phyloP scores from a whole-genome alignment of 2,113 vertebrate genomes.

The Muscicapa adusta region DNA sequence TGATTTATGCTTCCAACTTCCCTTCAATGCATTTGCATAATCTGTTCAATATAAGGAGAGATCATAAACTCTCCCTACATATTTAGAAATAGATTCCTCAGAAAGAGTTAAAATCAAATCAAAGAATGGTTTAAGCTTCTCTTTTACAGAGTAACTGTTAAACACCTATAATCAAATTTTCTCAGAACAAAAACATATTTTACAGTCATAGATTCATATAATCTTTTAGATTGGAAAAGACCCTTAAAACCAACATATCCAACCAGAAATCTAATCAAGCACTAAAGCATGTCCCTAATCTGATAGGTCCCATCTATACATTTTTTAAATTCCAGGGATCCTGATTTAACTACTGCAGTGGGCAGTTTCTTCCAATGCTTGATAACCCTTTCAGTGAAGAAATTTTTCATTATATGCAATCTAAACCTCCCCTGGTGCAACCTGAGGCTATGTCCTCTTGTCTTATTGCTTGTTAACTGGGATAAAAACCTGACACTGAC shows the following conservation, averaged over 20 bases:
- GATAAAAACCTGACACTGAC: background rate
- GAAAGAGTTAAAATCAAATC: slow-evolving; percentile 64
- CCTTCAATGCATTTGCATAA: slow-evolving; percentile 80
- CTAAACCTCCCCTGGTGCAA: rapidly evolving
- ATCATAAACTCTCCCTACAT: slow-evolving; percentile 63
- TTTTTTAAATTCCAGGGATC: background rate
- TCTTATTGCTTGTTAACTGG: background rate
- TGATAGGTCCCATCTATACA: background rate
- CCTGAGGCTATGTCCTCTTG: background rate
- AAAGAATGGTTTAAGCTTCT: slow-evolving; percentile 36
- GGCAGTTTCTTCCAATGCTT: background rate
- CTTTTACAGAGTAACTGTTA: slow-evolving; percentile 15
- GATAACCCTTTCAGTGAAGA: background rate
- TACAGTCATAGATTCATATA: background rate
- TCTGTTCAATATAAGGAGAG: slow-evolving; percentile 66
- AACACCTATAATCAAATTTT: slow-evolving; percentile 16
- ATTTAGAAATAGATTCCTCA: slow-evolving; percentile 59
- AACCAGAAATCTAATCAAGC: background rate
- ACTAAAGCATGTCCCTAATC: background rate
- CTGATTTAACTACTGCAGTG: background rate
- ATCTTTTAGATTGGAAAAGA: background rate
- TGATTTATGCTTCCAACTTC: slow-evolving; percentile 77
- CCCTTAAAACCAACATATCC: rapidly evolving
- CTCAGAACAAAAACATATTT: background rate
- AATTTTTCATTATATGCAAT: background rate